Evolutionary conservation across 1,140 invertebrate species (phyloP).

Genomic region (Eriosoma lanigerum): DNA sequence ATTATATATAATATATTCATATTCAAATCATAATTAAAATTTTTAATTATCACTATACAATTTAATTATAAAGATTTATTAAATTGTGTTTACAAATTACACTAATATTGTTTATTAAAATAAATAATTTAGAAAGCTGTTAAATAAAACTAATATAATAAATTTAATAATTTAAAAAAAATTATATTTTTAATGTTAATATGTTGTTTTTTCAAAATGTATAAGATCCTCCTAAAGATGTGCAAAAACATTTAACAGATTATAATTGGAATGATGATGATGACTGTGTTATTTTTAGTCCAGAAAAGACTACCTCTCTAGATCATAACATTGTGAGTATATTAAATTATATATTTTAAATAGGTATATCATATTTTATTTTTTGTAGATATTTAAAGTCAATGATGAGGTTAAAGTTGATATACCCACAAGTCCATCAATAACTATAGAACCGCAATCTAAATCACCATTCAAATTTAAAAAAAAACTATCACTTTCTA

Average conservation of each 20-base stretch:
- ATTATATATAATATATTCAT: too few relatives aligned
- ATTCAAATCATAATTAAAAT: too few relatives aligned
- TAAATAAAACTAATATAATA: too few relatives aligned
- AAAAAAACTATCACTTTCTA: background rate
- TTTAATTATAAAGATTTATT: too few relatives aligned
- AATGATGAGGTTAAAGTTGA: background rate
- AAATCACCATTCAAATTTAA: background rate
- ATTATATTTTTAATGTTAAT: too few relatives aligned
- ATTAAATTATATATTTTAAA: background rate
- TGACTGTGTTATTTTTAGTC: slow-evolving; percentile 15
- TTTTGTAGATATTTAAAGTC: background rate
- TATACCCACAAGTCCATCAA: background rate
- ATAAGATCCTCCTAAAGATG: background rate
- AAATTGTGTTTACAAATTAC: too few relatives aligned
- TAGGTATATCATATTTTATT: background rate
- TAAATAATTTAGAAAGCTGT: too few relatives aligned
- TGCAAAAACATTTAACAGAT: background rate
- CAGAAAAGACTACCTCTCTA: background rate
- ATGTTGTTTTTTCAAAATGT: background rate
- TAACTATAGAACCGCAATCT: background rate
- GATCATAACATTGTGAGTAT: slow-evolving; percentile 20
- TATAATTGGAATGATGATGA: background rate
- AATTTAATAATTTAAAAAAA: too few relatives aligned
- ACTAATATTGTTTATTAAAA: too few relatives aligned
- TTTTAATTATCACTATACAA: too few relatives aligned